Conservation (phyloP, 2,113 vertebrate species). For the Paraplagusia blochii region DNA sequence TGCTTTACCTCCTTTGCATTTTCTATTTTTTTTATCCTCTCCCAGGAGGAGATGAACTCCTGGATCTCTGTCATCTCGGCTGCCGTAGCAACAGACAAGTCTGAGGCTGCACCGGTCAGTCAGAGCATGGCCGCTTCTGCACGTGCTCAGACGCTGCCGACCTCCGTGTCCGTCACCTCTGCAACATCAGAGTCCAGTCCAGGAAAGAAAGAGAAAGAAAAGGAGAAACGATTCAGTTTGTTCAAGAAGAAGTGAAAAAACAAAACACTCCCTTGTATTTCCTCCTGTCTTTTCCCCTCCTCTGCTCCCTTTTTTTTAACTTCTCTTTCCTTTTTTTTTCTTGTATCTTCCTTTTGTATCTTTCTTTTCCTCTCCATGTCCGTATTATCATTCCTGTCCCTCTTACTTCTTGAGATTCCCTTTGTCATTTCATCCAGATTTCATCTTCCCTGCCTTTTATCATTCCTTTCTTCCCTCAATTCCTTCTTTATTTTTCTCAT, state of each 20-base stretch:
- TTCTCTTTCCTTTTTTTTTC: too few species aligned
- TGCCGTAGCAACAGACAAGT: conserved; percentile 80
- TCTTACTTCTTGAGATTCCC: too few species aligned
- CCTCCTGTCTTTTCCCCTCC: too few species aligned
- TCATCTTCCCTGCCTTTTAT: conserved; percentile 34
- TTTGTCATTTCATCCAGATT: conserved; percentile 47
- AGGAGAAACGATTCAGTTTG: conserved; percentile 98
- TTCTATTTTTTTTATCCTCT: not conserved
- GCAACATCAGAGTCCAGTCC: conserved; percentile 91
- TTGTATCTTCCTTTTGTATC: too few species aligned
- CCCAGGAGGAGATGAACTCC: conserved; percentile 95
- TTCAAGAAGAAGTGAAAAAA: conserved; percentile 96
- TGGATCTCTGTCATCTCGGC: conserved; percentile 95
- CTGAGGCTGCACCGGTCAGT: conserved; percentile 87
- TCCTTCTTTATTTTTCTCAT: conserved; percentile 38
- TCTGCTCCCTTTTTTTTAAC: too few species aligned
- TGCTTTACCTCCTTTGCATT: not conserved
- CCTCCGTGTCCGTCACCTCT: conserved; percentile 84
- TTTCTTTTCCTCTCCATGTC: too few species aligned
- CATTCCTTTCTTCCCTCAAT: not conserved
- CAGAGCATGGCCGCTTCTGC: conserved; percentile 90
- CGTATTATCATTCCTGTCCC: too few species aligned
- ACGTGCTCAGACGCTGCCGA: conserved; percentile 90
- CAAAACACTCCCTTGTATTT: too few species aligned
- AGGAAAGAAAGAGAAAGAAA: conserved; percentile 95